Conservation (phyloP, 2,888 invertebrate genomes). For the Vannuccia rotundouncinata region DNA sequence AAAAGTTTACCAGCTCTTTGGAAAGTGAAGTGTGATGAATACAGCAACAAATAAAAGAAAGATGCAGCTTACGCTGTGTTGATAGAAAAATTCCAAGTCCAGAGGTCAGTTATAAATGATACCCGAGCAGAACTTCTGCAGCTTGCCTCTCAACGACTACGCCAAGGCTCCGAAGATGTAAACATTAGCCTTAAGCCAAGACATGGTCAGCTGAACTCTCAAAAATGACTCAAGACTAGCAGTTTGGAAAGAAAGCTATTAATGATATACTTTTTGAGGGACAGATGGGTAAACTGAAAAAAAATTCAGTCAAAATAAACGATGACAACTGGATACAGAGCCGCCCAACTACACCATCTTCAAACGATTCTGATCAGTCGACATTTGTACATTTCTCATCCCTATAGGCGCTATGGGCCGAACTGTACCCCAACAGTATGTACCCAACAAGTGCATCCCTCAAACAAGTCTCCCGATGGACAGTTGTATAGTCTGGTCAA, state of each 20-base stretch:
- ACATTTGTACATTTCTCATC: not conserved
- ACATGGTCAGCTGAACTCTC: not conserved
- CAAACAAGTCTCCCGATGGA: not conserved
- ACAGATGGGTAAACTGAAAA: not conserved
- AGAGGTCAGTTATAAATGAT: not conserved
- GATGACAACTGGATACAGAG: not conserved
- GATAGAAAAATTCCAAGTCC: too few relatives aligned
- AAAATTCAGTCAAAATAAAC: not conserved
- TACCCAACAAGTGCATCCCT: not conserved
- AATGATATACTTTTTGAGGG: not conserved
- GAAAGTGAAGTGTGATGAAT: conserved; percentile 44
- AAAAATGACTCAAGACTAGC: not conserved
- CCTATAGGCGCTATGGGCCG: not conserved
- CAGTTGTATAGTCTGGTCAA: not conserved
- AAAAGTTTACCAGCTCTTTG: conserved; percentile 43
- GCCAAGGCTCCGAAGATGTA: not conserved
- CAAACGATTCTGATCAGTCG: not conserved
- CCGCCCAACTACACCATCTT: not conserved
- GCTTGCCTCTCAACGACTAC: not conserved
- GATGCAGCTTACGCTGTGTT: conserved; percentile 31
- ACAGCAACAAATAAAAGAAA: conserved; percentile 43
- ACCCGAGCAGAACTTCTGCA: not conserved
- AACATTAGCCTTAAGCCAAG: not conserved
- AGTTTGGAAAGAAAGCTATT: not conserved
- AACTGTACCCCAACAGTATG: not conserved